phyloP scores from a whole-genome alignment of 2,888 invertebrate genomes.

The Agrochola macilenta region DNA sequence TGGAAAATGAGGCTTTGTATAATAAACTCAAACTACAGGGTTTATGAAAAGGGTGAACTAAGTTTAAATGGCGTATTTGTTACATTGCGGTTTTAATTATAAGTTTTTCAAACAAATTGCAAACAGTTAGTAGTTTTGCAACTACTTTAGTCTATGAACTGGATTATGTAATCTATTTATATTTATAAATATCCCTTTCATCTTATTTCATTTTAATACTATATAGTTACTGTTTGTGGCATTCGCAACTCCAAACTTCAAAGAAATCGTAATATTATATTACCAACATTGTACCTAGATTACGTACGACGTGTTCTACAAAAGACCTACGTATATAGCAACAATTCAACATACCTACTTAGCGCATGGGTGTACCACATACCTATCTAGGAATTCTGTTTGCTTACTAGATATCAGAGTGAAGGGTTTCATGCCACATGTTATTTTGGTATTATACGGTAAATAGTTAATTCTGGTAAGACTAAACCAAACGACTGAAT shows the following conservation, averaged over 20 bases:
- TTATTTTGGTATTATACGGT: neutral
- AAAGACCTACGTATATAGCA: neutral
- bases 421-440: neutral
- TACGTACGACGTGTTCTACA: constrained; percentile 1
- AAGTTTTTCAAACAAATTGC: constrained; percentile 40
- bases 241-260: neutral
- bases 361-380: neutral
- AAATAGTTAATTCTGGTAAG: no score
- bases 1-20: constrained; percentile 26
- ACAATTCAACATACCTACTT: neutral
- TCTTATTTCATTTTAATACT: neutral
- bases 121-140: constrained; percentile 9
- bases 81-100: constrained; percentile 46
- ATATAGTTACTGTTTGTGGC: neutral
- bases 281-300: neutral
- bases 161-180: neutral
- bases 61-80: constrained; percentile 44
- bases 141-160: neutral
- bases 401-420: no score
- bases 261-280: constrained; percentile 30
- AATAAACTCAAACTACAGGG: constrained; percentile 42
- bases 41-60: constrained; percentile 23
- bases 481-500: no score
- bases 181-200: constrained; percentile 17
- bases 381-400: constrained; percentile 8